Evolutionary conservation across 1,140 invertebrate species (phyloP), one percentile per base, ranked within the genome.

Genomic region (Diplogasteroides magnus): DNA sequence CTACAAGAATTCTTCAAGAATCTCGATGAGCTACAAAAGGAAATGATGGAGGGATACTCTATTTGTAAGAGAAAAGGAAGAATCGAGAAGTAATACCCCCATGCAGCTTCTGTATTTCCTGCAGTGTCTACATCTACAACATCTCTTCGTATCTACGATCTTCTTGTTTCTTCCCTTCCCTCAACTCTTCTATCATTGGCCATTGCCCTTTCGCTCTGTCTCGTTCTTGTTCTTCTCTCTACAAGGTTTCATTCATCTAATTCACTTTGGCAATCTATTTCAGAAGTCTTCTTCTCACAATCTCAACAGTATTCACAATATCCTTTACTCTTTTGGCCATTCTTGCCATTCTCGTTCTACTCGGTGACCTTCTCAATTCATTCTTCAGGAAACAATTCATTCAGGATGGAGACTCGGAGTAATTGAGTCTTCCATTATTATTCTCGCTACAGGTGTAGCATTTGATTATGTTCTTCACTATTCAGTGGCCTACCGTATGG

Each of bases 381-480:
- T 6, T n/a, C 6, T 48, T 11, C 37, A 6, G 37, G 6, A 48
- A 48, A 11, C 37, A 48, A 11, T 48, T 6, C 19, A 6, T 48
- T 48, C 37, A 48, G 37, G 37, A 11, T 48, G 37, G 37, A 6
- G 37, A 48, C 19, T 48, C 6, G 37, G 37, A 11, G 37, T 48
- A 48, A 48, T 48, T 11, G 37, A 48, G 37, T 48, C 37, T 11
- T 48, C 37, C 37, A 48, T 48, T 48, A 48, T 48, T 19, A 19
- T 48, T 19, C 37, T 48, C 37, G 37, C 37, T 48, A 48, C 37
- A 48, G 37, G 37, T 11, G 37, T 48, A 11, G 37, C 37, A 48
- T 48, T 48, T 48, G 37, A 48, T 48, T 48, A 48, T 48, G 37
- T 48, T 48, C 37, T 48, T 48, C 37, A 48, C 19, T 48, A 48